These are phyloP conservation scores for Smutsia gigantea DNA, from an alignment of 2,797 vertebrate genomes.

Conservation along the genomic window DNA sequence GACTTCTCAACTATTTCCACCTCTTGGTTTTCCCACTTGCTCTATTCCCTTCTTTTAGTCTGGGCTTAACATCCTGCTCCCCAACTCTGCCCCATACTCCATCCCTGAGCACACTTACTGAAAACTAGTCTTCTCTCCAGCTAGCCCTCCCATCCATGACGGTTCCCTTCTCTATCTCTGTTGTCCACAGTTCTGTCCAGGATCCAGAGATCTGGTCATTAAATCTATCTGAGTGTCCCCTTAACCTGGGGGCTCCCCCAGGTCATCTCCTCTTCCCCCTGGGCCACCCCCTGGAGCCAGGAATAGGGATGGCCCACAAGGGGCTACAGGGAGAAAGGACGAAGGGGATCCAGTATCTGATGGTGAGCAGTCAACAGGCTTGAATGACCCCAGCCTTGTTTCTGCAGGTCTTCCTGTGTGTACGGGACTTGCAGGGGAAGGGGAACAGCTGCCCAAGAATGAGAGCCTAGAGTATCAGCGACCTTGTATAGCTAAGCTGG, in stretches of 20 bases:
- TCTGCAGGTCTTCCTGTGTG: not conserved
- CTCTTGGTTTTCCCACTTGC: not conserved
- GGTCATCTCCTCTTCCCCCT: not conserved
- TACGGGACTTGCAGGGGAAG: not conserved
- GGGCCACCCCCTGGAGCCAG: not conserved
- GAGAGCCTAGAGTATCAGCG: not conserved
- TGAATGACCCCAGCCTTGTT: not conserved
- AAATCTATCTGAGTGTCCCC: not conserved
- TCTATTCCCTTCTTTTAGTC: not conserved
- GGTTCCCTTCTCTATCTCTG: not conserved
- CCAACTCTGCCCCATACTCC: not conserved
- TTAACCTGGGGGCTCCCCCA: not conserved
- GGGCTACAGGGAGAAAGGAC: not conserved
- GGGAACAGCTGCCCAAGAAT: not conserved
- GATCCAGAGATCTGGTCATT: not conserved
- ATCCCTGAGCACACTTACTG: constrained; percentile 23
- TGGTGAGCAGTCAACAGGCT: not conserved
- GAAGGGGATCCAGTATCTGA: not conserved
- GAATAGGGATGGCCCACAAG: not conserved
- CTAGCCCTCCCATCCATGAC: not conserved
- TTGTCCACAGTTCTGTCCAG: not conserved
- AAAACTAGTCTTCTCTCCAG: not conserved
- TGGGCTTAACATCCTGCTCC: not conserved
- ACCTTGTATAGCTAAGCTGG: not conserved
- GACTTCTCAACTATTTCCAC: not conserved